Evolutionary conservation across 1,140 invertebrate species (phyloP).

Genomic region (Tetraneura akinire): DNA sequence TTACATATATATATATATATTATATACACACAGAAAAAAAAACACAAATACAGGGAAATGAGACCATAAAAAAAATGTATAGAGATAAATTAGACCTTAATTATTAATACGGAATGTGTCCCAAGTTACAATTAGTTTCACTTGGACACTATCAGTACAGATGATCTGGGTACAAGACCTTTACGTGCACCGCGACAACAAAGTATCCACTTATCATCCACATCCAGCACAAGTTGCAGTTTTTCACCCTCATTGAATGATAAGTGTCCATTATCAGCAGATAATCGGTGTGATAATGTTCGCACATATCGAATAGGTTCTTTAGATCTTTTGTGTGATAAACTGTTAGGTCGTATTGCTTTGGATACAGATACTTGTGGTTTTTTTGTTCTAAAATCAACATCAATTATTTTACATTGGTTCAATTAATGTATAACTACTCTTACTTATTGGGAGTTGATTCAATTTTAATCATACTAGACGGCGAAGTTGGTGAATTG

Average conservation of each 20-base stretch:
- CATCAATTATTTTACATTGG: neutral
- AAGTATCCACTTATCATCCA: constrained; percentile 75
- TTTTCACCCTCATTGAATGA: constrained; percentile 77
- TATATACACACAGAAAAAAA: constrained; percentile 31
- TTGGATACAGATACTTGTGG: constrained; percentile 47
- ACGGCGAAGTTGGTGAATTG: constrained; percentile 58
- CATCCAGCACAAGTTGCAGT: constrained; percentile 72
- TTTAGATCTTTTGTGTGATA: constrained; percentile 54
- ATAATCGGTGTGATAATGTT: constrained; percentile 72
- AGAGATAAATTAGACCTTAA: constrained; percentile 1
- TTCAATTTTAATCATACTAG: constrained; percentile 52
- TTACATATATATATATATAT: neutral
- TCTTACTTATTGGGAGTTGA: constrained; percentile 55
- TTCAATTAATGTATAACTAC: constrained; percentile 54
- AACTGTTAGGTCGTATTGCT: constrained; percentile 55
- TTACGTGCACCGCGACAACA: constrained; percentile 77
- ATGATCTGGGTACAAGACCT: constrained; percentile 74
- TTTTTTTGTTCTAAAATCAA: constrained; percentile 31
- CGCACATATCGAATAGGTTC: constrained; percentile 68
- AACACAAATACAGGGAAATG: constrained; percentile 47
- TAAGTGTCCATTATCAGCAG: constrained; percentile 76
- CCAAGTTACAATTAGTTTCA: constrained; percentile 32
- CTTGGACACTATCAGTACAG: constrained; percentile 62
- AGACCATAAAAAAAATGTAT: constrained; percentile 26
- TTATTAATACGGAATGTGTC: constrained; percentile 24